Evolutionary conservation across 1,140 invertebrate genomes (phyloP).

Genomic region (Magallana gigas): DNA sequence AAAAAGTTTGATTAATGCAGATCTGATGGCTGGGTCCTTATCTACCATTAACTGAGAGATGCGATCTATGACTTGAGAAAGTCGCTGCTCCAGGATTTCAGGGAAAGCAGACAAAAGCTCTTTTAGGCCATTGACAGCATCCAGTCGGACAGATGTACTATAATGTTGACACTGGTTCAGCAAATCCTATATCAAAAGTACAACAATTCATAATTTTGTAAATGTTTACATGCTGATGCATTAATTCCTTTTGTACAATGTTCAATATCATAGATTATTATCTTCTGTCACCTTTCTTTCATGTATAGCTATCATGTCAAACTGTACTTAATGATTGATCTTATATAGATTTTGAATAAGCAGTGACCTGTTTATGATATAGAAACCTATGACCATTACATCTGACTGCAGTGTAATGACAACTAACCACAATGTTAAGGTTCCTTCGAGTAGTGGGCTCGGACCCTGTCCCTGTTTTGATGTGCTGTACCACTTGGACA

Average conservation of each 20-base stretch:
- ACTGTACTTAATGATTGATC: too few species aligned
- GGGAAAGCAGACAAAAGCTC: slow-evolving; percentile 84
- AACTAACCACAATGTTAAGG: slow-evolving; percentile 84
- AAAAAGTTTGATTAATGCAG: slow-evolving; percentile 85
- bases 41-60: slow-evolving; percentile 86
- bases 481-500: slow-evolving; percentile 88
- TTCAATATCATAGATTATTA: too few species aligned
- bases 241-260: too few species aligned
- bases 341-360: too few species aligned
- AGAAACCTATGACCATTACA: too few species aligned
- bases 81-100: slow-evolving; percentile 82
- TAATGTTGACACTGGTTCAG: slow-evolving; percentile 88
- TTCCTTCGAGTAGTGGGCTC: slow-evolving; percentile 85
- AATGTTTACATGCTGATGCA: too few species aligned
- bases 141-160: slow-evolving; percentile 85
- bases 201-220: too few species aligned
- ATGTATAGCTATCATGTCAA: too few species aligned
- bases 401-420: too few species aligned
- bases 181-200: slow-evolving; percentile 83
- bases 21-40: slow-evolving; percentile 85
- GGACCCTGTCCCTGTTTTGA: slow-evolving; percentile 77
- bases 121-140: slow-evolving; percentile 86
- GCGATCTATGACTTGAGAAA: slow-evolving; percentile 85
- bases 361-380: too few species aligned
- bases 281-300: too few species aligned